phyloP scores from a whole-genome alignment of 2,797 vertebrate genomes.

The Aphelocoma californica region DNA sequence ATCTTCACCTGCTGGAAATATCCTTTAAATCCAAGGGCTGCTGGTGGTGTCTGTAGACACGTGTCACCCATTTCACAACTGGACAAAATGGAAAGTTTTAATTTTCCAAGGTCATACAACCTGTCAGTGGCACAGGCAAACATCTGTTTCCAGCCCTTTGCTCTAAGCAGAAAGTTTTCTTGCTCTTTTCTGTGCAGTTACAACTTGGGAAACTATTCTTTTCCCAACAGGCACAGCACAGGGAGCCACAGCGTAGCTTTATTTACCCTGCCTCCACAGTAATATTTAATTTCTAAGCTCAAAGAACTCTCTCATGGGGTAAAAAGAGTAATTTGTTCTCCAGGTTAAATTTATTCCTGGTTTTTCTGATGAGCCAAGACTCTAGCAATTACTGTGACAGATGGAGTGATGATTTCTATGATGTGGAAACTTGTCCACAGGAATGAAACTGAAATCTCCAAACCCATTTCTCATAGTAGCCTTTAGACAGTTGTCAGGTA shows the following conservation, averaged over 20 bases:
- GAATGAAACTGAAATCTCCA: conserved; percentile 20
- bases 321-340: conserved; percentile 18
- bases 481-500: conserved; percentile 23
- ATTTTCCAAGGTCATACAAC: background rate
- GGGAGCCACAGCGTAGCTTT: background rate
- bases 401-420: conserved; percentile 34
- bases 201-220: background rate
- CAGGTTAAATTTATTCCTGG: background rate
- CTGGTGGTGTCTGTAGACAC: background rate
- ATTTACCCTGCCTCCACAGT: background rate
- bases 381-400: conserved; percentile 37
- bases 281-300: conserved; percentile 11
- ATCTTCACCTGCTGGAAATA: background rate
- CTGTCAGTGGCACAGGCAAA: background rate
- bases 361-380: background rate
- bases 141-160: background rate
- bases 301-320: background rate
- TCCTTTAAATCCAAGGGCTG: background rate
- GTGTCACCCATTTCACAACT: background rate
- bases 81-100: background rate
- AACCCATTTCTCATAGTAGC: background rate
- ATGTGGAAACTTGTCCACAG: conserved; percentile 16
- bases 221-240: background rate
- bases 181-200: background rate
- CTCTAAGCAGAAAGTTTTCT: background rate